These are phyloP conservation scores for Thalpophila matura DNA, from an alignment of 2,888 invertebrate species.

Conservation along the genomic window DNA sequence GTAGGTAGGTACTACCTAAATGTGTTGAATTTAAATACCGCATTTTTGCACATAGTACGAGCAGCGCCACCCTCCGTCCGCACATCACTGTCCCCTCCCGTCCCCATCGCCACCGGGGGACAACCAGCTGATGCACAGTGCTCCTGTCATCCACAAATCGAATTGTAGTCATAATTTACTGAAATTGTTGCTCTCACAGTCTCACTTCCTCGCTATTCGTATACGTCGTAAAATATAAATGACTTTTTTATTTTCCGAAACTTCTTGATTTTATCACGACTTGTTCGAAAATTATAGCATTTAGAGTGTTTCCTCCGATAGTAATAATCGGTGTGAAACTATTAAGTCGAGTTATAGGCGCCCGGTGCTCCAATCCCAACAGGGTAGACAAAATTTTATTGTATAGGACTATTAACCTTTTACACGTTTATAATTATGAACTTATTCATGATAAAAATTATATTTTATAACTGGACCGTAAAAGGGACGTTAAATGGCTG, in stretches of 20 bases:
- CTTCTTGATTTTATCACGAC: constrained; percentile 48
- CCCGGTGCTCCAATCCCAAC: constrained; percentile 11
- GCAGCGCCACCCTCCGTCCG: constrained; percentile 34
- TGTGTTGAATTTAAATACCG: constrained; percentile 37
- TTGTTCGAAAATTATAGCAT: constrained; percentile 51
- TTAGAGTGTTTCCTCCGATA: constrained; percentile 55
- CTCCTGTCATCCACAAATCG: constrained; percentile 47
- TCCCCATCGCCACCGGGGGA: constrained; percentile 22
- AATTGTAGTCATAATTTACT: constrained; percentile 48
- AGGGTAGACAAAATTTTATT: constrained; percentile 42
- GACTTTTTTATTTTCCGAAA: constrained; percentile 50
- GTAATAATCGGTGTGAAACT: constrained; percentile 53
- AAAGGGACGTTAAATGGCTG: constrained; percentile 38
- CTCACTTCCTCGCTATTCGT: constrained; percentile 36
- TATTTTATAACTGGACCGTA: constrained; percentile 51
- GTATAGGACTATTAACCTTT: constrained; percentile 58
- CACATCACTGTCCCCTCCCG: constrained; percentile 28
- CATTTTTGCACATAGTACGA: constrained; percentile 25
- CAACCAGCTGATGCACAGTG: constrained; percentile 42
- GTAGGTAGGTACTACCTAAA: too few relatives aligned
- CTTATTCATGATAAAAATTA: constrained; percentile 41
- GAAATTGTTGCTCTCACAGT: constrained; percentile 24
- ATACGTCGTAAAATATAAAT: constrained; percentile 41
- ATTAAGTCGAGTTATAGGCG: constrained; percentile 33
- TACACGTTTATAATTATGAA: constrained; percentile 54